phyloP scores from a whole-genome alignment of 2,888 invertebrate genomes.

The Cataglyphis cursor region DNA sequence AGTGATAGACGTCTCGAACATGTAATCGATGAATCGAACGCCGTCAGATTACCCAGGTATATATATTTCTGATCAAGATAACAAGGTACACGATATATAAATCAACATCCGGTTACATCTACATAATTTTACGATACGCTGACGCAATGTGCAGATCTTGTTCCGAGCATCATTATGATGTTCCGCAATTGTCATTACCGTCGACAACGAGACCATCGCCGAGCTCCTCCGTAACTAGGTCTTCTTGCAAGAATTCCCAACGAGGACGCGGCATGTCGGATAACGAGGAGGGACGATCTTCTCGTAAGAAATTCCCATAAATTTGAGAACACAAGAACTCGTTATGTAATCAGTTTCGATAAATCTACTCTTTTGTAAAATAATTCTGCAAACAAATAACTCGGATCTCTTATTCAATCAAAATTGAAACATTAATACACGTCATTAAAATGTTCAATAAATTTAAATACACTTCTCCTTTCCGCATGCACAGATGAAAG shows the following conservation, averaged over 20 bases:
- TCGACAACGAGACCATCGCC: constrained; percentile 80
- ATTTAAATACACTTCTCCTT: neutral
- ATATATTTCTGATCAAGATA: constrained; percentile 11
- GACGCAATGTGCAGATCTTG: constrained; percentile 86
- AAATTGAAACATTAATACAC: neutral
- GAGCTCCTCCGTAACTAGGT: constrained; percentile 79
- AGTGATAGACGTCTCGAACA: constrained; percentile 75
- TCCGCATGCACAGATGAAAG: neutral
- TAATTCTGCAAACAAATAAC: constrained; percentile 3
- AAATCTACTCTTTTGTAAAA: neutral
- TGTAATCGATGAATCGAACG: constrained; percentile 74
- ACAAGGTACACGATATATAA: neutral
- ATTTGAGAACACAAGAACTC: constrained; percentile 22
- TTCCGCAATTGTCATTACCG: constrained; percentile 90
- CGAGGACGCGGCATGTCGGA: constrained; percentile 75
- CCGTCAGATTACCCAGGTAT: constrained; percentile 77
- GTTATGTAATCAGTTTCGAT: constrained; percentile 41
- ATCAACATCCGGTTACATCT: constrained; percentile 28
- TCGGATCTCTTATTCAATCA: neutral
- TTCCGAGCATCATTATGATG: constrained; percentile 95
- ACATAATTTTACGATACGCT: constrained; percentile 28
- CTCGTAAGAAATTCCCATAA: constrained; percentile 68
- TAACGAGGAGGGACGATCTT: constrained; percentile 76
- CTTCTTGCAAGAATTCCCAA: constrained; percentile 75
- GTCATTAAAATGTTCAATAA: neutral